A percentile compares a stretch with the other conserved stretches of the same genome.
phyloP scores from a whole-genome alignment of 2,797 vertebrate genomes.

The Hippopotamyrus pictus region DNA sequence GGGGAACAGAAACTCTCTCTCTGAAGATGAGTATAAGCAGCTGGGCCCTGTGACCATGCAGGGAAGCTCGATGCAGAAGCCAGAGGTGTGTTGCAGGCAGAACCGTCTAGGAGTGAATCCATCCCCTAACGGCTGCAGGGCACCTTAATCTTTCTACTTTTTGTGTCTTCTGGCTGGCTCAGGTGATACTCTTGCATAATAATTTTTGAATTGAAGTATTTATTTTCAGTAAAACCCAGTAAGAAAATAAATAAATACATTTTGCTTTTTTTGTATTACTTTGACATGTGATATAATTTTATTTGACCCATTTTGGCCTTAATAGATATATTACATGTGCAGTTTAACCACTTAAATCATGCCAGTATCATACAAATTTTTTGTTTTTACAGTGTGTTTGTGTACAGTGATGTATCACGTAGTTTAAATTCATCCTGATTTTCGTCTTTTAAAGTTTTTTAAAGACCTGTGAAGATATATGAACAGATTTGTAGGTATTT shows the following conservation, averaged over 20 bases:
- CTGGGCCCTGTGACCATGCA: background rate
- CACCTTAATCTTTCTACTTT: conserved; percentile 42
- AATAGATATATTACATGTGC: background rate
- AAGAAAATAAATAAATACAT: conserved; percentile 32
- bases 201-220: conserved; percentile 51
- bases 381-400: background rate
- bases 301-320: background rate
- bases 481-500: background rate
- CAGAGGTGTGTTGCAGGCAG: background rate
- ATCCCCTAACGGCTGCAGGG: background rate
- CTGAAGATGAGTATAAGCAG: background rate
- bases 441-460: background rate
- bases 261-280: conserved; percentile 40
- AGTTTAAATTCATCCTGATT: conserved; percentile 2
- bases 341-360: conserved; percentile 2
- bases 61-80: background rate
- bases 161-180: conserved; percentile 81
- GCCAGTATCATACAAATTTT: background rate
- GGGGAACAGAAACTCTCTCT: background rate
- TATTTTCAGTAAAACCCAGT: conserved; percentile 53
- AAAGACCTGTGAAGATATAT: background rate
- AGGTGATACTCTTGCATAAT: conserved; percentile 54
- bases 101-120: background rate
- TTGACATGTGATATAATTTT: conserved; percentile 42
- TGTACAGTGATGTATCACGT: background rate